These are phyloP conservation scores for Cassiopea andromeda DNA, from an alignment of 30 jellyfish, hydroid and myxozoan genomes.

Conservation along the genomic window DNA sequence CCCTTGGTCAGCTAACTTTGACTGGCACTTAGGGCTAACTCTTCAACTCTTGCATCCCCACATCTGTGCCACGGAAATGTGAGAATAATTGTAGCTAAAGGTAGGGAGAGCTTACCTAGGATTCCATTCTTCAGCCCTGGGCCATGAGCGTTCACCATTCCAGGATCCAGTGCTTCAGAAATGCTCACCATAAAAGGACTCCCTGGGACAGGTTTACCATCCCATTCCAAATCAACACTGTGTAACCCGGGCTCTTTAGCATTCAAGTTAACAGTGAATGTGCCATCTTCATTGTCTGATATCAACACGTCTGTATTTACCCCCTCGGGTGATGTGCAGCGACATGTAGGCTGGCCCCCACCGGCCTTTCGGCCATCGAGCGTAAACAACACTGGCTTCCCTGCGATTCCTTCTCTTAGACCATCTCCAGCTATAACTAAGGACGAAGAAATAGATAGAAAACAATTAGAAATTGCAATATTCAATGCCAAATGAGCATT, in stretches of 20 bases:
- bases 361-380: constrained; percentile 99
- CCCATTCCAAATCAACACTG: constrained; percentile 95
- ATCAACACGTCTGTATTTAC: constrained; percentile 78
- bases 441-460: not conserved
- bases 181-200: constrained; percentile 95
- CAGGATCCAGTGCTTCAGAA: constrained; percentile 88
- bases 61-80: not conserved
- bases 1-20: too few species aligned
- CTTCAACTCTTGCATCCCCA: too few species aligned
- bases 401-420: constrained; percentile 93
- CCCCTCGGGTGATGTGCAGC: constrained; percentile 90
- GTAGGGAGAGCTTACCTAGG: constrained; percentile 64
- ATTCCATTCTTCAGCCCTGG: constrained; percentile 91
- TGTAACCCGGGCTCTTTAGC: constrained; percentile 98
- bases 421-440: constrained; percentile 91
- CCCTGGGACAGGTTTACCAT: constrained; percentile 95
- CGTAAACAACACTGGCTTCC: constrained; percentile 93
- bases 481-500: too few species aligned
- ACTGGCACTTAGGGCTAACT: too few species aligned
- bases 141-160: constrained; percentile 88
- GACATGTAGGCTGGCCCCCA: constrained; percentile 88
- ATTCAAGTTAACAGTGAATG: constrained; percentile 93
- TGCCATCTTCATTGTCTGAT: constrained; percentile 94
- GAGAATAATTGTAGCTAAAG: not conserved
- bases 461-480: too few species aligned